phyloP scores from a whole-genome alignment of 2,113 vertebrate species.

The Mionectes macconnelli region DNA sequence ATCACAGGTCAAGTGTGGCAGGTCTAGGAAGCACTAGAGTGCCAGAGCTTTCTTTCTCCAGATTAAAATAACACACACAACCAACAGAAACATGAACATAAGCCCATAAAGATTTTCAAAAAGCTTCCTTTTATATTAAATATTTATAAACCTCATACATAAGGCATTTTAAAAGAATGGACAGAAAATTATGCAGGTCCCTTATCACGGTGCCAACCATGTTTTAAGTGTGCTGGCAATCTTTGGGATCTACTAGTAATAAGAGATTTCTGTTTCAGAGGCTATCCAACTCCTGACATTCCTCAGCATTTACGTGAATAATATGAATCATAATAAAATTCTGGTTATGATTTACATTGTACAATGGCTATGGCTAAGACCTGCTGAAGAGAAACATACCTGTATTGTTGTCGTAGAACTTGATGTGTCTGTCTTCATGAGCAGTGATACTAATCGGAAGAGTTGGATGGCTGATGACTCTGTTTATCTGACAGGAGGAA shows the following conservation, averaged over 20 bases:
- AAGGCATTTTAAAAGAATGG: neutral
- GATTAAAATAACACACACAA: neutral
- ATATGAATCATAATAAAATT: neutral
- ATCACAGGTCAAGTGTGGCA: neutral
- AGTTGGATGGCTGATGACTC: slow-evolving; percentile 97
- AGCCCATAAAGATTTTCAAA: neutral
- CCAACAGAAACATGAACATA: neutral
- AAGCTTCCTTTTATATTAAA: neutral
- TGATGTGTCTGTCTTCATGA: slow-evolving; percentile 96
- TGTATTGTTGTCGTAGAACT: slow-evolving; percentile 97
- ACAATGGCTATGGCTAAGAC: neutral
- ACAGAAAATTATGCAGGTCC: neutral
- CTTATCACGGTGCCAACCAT: neutral
- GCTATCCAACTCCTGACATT: neutral
- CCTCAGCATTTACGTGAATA: neutral
- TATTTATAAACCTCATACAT: neutral
- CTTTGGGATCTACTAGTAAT: neutral
- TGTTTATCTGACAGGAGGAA: slow-evolving; percentile 91
- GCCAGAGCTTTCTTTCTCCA: neutral
- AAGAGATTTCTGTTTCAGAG: neutral
- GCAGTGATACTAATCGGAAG: slow-evolving; percentile 97
- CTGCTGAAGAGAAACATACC: slow-evolving; percentile 70
- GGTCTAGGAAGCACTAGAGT: neutral
- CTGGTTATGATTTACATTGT: neutral
- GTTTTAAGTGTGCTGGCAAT: neutral